These are phyloP conservation scores for Drepana arcuata DNA, from an alignment of 1,140 invertebrate genomes.

Conservation along the genomic window DNA sequence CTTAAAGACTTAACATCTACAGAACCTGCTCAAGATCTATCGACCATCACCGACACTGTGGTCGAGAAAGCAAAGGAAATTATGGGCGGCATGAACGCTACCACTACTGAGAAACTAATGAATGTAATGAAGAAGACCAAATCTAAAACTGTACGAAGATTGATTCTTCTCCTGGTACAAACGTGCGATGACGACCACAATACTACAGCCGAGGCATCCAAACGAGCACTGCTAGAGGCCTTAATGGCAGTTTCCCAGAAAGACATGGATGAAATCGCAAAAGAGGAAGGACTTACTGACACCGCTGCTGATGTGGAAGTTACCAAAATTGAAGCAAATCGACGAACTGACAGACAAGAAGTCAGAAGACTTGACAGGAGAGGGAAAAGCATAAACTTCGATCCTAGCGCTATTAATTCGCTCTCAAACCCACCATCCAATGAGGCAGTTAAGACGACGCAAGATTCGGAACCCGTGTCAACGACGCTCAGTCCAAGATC, in stretches of 20 bases:
- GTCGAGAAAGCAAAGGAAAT: conserved; percentile 80
- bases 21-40: conserved; percentile 47
- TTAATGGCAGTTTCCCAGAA: conserved; percentile 75
- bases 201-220: conserved; percentile 76
- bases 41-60: conserved; percentile 70
- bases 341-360: conserved; percentile 42
- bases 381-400: conserved; percentile 53
- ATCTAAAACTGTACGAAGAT: conserved; percentile 80
- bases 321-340: conserved; percentile 33
- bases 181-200: conserved; percentile 82
- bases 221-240: conserved; percentile 77
- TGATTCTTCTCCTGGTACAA: conserved; percentile 83
- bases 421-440: conserved; percentile 41
- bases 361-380: conserved; percentile 28
- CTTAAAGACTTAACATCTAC: conserved; percentile 44
- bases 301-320: conserved; percentile 29
- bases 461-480: conserved; percentile 27
- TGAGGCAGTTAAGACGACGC: conserved; percentile 28
- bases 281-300: conserved; percentile 43
- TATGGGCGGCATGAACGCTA: conserved; percentile 81
- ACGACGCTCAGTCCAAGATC: conserved; percentile 38
- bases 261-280: conserved; percentile 65
- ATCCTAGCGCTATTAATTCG: conserved; percentile 44
- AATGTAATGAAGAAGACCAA: conserved; percentile 85
- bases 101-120: conserved; percentile 81